Conservation (phyloP, 2,113 vertebrate genomes). For the Psilopsiagon aymara region DNA sequence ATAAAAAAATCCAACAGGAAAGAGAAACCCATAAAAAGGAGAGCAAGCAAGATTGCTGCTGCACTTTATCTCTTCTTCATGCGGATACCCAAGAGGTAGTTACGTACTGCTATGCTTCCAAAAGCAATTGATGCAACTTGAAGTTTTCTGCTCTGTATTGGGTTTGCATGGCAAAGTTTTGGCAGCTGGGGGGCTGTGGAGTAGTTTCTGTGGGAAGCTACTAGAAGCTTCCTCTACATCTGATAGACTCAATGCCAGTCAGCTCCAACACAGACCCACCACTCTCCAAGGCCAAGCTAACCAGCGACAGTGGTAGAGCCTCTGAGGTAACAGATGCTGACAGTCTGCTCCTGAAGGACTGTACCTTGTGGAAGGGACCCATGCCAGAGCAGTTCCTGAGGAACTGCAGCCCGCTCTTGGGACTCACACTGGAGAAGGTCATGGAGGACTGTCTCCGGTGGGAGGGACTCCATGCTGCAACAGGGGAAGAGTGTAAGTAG, state of each 20-base stretch:
- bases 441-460: not conserved
- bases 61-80: not conserved
- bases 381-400: too few relatives aligned
- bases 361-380: not conserved
- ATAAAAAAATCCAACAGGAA: not conserved
- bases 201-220: not conserved
- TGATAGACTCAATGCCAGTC: not conserved
- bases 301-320: not conserved
- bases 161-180: not conserved
- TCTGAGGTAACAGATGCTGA: not conserved
- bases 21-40: too few relatives aligned
- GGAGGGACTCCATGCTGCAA: not conserved
- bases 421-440: not conserved
- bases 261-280: not conserved
- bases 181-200: not conserved
- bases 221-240: not conserved
- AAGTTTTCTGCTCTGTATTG: not conserved
- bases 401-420: not conserved
- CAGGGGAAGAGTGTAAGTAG: not conserved
- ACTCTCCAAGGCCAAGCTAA: not conserved
- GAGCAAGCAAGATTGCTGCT: not conserved
- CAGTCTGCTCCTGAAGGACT: not conserved
- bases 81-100: not conserved
- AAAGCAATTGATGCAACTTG: not conserved
- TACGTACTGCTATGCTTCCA: not conserved